Evolutionary conservation across 2,113 vertebrate species (phyloP).

Genomic region (Tamias sibiricus): DNA sequence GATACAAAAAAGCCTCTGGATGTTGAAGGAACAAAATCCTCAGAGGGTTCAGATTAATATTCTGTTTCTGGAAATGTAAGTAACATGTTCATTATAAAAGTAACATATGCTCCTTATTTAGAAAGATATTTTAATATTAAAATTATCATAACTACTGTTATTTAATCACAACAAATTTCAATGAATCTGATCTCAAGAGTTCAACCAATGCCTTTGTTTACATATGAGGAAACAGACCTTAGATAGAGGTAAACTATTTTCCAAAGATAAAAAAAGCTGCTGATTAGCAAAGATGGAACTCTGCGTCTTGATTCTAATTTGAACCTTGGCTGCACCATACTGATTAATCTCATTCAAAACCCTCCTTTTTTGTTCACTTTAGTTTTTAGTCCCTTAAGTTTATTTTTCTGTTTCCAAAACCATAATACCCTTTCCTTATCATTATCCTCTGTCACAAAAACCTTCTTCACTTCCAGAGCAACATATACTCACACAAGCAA

Average conservation of each 20-base stretch:
- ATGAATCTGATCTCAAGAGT: constrained; percentile 10
- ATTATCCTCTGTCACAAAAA: not conserved
- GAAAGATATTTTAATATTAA: not conserved
- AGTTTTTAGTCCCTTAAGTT: not conserved
- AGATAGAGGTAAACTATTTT: not conserved
- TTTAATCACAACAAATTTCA: not conserved
- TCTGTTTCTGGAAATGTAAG: not conserved
- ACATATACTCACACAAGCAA: not conserved
- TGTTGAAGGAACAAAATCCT: constrained; percentile 10
- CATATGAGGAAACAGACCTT: not conserved
- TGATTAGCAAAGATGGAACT: not conserved
- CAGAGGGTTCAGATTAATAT: not conserved
- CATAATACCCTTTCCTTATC: not conserved
- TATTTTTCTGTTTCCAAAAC: not conserved
- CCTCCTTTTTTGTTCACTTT: not conserved
- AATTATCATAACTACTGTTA: not conserved
- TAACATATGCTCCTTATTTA: not conserved
- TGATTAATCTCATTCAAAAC: not conserved
- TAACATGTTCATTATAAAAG: not conserved
- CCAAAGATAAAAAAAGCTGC: not conserved
- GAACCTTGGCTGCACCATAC: not conserved
- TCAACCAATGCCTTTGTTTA: constrained; percentile 36
- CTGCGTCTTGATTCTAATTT: not conserved
- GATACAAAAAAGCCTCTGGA: not conserved
- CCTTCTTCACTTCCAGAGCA: not conserved